Conservation (phyloP, 2,113 vertebrate species). For the Trinectes maculatus region DNA sequence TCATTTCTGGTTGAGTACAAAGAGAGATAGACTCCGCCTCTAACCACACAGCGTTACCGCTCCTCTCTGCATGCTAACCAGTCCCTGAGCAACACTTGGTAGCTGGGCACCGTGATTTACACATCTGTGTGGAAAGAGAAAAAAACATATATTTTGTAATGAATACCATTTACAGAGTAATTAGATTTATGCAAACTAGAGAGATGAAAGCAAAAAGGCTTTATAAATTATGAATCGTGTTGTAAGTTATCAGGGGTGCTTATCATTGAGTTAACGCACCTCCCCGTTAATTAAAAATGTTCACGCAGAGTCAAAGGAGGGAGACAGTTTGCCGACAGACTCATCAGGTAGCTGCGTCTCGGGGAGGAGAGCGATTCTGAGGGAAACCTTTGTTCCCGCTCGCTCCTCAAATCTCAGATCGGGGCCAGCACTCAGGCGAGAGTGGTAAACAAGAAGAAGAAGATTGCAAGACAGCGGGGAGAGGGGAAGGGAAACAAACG, state of each 20-base stretch:
- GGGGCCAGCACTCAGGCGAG: conserved; percentile 13
- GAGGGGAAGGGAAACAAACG: conserved; percentile 11
- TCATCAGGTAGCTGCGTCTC: conserved; percentile 71
- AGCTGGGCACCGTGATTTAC: conserved; percentile 54
- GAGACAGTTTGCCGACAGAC: conserved; percentile 58
- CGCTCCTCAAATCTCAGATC: conserved; percentile 22
- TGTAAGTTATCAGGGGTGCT: conserved; percentile 92
- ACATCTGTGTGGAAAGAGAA: conserved; percentile 37
- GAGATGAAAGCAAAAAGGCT: conserved; percentile 98
- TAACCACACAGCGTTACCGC: conserved; percentile 70
- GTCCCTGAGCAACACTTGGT: conserved; percentile 60
- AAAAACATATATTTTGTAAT: conserved; percentile 87
- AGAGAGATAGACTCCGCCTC: conserved; percentile 60
- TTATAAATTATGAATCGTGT: conserved; percentile 99
- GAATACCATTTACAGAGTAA: conserved; percentile 89
- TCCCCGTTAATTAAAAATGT: conserved; percentile 96
- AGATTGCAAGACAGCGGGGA: conserved; percentile 24
- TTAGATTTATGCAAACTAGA: conserved; percentile 99
- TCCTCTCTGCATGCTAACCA: conserved; percentile 64
- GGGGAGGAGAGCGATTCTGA: conserved; percentile 30
- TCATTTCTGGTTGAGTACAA: conserved; percentile 40
- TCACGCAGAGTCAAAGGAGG: conserved; percentile 90
- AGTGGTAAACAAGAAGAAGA: conserved; percentile 47
- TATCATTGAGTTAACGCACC: conserved; percentile 88
- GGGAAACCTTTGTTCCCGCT: conserved; percentile 61